A percentile compares a stretch with the other conserved stretches of the same genome.
phyloP scores from a whole-genome alignment of 2,113 vertebrate species.

The Neolamprologus tretocephalus region DNA sequence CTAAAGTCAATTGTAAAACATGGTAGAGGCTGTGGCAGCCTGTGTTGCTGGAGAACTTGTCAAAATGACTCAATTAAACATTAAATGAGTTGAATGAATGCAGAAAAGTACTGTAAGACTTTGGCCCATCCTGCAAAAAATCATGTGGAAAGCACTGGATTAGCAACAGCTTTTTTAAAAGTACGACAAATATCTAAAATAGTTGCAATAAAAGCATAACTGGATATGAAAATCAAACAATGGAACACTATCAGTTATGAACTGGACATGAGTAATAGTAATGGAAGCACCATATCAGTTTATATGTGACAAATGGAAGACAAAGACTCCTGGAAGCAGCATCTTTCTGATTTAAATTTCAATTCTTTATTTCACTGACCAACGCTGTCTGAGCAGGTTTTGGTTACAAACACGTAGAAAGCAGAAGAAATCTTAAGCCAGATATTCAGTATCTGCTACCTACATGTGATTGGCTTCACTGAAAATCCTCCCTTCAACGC shows the following conservation, averaged over 20 bases:
- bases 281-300: neutral
- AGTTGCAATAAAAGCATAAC: neutral
- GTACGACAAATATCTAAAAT: neutral
- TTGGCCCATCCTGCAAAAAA: neutral
- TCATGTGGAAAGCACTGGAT: neutral
- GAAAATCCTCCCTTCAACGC: rapidly evolving
- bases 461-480: neutral
- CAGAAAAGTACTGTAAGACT: neutral
- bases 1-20: neutral
- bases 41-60: neutral
- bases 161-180: neutral
- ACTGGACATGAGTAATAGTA: rapidly evolving
- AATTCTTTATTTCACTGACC: neutral
- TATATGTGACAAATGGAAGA: neutral
- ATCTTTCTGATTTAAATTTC: rapidly evolving
- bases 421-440: rapidly evolving
- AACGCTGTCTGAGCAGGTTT: neutral
- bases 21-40: neutral
- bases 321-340: neutral
- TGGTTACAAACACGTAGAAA: neutral
- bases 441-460: neutral
- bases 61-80: neutral
- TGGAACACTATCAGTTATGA: neutral
- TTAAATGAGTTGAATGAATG: neutral
- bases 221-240: neutral